These are phyloP conservation scores for Busseola fusca DNA, from an alignment of 2,888 invertebrate genomes.

Conservation along the genomic window DNA sequence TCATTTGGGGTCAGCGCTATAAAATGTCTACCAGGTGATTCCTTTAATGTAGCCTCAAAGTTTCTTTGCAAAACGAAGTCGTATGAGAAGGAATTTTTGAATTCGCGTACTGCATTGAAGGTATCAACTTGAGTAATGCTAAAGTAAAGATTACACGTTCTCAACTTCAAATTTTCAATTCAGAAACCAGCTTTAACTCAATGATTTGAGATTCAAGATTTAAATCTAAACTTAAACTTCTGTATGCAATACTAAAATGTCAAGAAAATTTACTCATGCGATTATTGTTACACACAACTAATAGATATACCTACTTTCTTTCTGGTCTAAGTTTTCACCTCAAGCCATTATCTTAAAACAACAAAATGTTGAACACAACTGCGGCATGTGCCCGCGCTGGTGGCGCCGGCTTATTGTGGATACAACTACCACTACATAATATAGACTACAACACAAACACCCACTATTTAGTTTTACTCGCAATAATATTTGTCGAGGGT, in stretches of 20 bases:
- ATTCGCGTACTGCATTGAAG: background rate
- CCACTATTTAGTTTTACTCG: constrained; percentile 55
- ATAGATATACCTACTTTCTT: too few species aligned
- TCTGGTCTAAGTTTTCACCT: constrained; percentile 6
- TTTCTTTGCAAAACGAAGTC: background rate
- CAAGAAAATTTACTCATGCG: background rate
- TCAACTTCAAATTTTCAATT: background rate
- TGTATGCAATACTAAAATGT: background rate
- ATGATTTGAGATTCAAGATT: background rate
- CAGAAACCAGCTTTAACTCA: background rate
- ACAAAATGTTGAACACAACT: constrained; percentile 50
- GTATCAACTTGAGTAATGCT: background rate
- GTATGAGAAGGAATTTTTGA: background rate
- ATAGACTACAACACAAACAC: constrained; percentile 44
- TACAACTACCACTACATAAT: constrained; percentile 42
- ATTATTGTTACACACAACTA: background rate
- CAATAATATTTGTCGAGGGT: constrained; percentile 52
- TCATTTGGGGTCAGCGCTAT: too few species aligned
- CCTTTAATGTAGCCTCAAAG: background rate
- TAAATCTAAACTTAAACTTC: background rate
- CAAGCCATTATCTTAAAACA: background rate
- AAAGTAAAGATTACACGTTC: background rate
- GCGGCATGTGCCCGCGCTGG: constrained; percentile 43
- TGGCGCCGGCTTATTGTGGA: constrained; percentile 53
- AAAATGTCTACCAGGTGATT: background rate